Evolutionary conservation across 2,888 invertebrate genomes (phyloP).

Genomic region (Balanococcus diminutus): DNA sequence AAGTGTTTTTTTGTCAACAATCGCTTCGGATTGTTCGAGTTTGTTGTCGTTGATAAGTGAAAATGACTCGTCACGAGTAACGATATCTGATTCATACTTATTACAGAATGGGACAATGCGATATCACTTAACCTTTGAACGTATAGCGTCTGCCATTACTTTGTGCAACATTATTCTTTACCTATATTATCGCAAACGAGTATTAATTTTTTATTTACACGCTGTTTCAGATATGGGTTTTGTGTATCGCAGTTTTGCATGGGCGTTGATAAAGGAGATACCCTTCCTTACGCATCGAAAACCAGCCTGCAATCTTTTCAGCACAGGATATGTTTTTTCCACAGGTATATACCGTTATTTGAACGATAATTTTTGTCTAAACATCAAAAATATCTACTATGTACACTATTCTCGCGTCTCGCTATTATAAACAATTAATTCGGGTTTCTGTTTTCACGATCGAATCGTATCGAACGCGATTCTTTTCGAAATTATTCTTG

Average conservation of each 20-base stretch:
- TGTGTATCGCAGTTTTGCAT: slow-evolving; percentile 47
- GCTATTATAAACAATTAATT: too few species aligned
- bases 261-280: slow-evolving; percentile 54
- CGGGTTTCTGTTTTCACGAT: too few species aligned
- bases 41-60: background rate
- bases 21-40: background rate
- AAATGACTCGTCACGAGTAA: background rate
- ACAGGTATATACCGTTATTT: slow-evolving; percentile 7
- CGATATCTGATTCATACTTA: background rate
- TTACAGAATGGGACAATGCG: background rate
- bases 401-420: too few species aligned
- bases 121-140: background rate
- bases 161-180: background rate
- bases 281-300: slow-evolving; percentile 36
- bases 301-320: slow-evolving; percentile 9
- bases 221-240: slow-evolving; percentile 50
- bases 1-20: background rate
- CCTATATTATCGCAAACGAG: background rate
- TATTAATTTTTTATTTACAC: background rate
- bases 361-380: background rate
- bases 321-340: slow-evolving; percentile 48
- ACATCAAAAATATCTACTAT: too few species aligned
- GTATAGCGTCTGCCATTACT: background rate
- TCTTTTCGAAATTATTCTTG: background rate
- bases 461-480: background rate